These are phyloP conservation scores for Buphagus erythrorhynchus DNA, from an alignment of 2,797 vertebrate genomes.

Conservation along the genomic window DNA sequence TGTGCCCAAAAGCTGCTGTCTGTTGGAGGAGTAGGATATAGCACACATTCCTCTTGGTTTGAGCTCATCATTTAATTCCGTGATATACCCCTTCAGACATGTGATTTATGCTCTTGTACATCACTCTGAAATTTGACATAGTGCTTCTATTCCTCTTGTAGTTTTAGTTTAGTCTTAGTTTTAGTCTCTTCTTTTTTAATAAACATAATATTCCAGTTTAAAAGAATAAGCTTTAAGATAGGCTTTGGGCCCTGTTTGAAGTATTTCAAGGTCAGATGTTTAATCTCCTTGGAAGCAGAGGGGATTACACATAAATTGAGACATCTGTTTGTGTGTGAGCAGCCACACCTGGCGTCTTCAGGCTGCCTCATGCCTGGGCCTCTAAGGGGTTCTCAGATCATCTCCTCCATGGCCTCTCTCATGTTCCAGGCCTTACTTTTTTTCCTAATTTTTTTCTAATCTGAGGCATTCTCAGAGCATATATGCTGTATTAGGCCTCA, in stretches of 20 bases:
- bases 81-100: not conserved
- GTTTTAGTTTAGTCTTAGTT: no score
- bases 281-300: slow-evolving; percentile 11
- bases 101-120: rapidly evolving
- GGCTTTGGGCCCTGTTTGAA: not conserved
- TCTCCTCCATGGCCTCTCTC: not conserved
- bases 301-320: not conserved
- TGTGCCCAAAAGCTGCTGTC: not conserved
- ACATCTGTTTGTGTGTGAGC: slow-evolving; percentile 36
- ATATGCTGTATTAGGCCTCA: not conserved
- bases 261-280: slow-evolving; percentile 21
- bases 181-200: not conserved
- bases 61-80: not conserved
- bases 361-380: not conserved
- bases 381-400: not conserved
- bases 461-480: not conserved
- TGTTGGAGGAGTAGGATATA: not conserved
- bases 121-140: not conserved
- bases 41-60: not conserved
- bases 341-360: slow-evolving; percentile 14
- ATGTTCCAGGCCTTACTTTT: not conserved
- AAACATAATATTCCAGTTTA: not conserved
- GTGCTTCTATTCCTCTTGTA: not conserved
- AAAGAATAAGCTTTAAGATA: not conserved
- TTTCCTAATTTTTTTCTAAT: not conserved